Evolutionary conservation across 2,797 vertebrate genomes (phyloP).

Genomic region (Sus cebifrons): DNA sequence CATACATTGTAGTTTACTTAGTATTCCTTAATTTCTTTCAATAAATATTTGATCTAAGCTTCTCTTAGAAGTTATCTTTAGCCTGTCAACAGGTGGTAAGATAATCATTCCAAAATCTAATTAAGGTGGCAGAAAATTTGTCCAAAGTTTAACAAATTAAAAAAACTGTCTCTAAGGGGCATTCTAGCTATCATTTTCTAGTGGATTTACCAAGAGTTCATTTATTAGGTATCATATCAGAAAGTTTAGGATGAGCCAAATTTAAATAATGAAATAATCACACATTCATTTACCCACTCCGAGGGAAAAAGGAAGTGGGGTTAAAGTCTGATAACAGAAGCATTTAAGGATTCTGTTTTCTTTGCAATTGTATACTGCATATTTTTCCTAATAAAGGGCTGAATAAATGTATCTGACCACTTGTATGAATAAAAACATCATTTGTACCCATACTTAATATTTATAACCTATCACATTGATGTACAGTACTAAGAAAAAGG

Average conservation of each 20-base stretch:
- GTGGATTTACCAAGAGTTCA: conserved; percentile 67
- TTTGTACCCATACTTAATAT: conserved; percentile 8
- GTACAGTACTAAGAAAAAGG: background rate
- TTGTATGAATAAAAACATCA: background rate
- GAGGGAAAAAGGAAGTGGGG: background rate
- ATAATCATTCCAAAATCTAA: conserved; percentile 53
- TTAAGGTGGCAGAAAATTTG: conserved; percentile 50
- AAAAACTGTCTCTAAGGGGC: conserved; percentile 16
- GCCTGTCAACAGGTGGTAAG: background rate
- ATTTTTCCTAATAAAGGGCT: conserved; percentile 21
- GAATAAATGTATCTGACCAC: background rate
- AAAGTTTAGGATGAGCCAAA: conserved; percentile 1
- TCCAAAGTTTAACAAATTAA: conserved; percentile 66
- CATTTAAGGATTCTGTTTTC: conserved; percentile 22
- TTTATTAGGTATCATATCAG: background rate
- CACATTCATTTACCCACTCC: background rate
- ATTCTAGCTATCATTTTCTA: conserved; percentile 49
- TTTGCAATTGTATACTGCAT: background rate
- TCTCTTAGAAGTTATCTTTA: conserved; percentile 38
- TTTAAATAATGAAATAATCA: conserved; percentile 44
- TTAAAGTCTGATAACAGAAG: conserved; percentile 9
- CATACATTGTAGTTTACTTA: conserved; percentile 17
- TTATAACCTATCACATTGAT: background rate
- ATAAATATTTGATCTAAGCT: conserved; percentile 23
- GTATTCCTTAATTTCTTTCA: conserved; percentile 55